A percentile compares a stretch with the other conserved stretches of the same genome.
These are phyloP conservation scores for Atherix ibis DNA, from an alignment of 2,888 invertebrate species.

Conservation along the genomic window DNA sequence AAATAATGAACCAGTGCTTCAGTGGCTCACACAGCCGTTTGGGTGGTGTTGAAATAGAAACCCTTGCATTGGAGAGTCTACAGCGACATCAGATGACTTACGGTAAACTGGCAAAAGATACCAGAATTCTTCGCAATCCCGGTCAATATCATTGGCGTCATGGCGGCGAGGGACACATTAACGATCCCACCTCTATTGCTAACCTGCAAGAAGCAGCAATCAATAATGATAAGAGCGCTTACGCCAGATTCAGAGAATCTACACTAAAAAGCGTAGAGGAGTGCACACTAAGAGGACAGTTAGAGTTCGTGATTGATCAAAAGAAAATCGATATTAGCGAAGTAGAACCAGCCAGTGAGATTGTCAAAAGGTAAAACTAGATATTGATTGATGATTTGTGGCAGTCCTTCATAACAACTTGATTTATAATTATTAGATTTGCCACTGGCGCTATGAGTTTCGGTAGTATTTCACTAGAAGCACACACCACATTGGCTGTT, in stretches of 20 bases:
- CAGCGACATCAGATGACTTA: slow-evolving; percentile 64
- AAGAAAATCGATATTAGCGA: slow-evolving; percentile 69
- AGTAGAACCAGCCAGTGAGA: slow-evolving; percentile 85
- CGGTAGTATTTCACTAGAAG: slow-evolving; percentile 91
- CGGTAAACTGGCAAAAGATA: slow-evolving; percentile 44
- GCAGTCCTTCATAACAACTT: too few species aligned
- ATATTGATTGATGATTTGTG: neutral
- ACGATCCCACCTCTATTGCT: slow-evolving; percentile 73
- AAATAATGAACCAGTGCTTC: slow-evolving; percentile 91
- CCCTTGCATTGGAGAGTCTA: slow-evolving; percentile 71
- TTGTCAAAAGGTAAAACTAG: slow-evolving; percentile 77
- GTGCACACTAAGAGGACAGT: slow-evolving; percentile 84
- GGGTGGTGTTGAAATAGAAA: slow-evolving; percentile 81
- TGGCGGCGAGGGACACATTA: slow-evolving; percentile 95
- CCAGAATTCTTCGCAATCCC: slow-evolving; percentile 57
- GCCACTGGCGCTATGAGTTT: slow-evolving; percentile 84
- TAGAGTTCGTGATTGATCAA: slow-evolving; percentile 65
- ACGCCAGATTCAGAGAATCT: slow-evolving; percentile 73
- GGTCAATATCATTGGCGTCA: slow-evolving; percentile 94
- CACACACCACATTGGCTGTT: slow-evolving; percentile 85
- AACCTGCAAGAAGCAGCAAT: slow-evolving; percentile 70
- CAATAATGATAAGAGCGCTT: slow-evolving; percentile 65
- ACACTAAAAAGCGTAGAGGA: slow-evolving; percentile 69
- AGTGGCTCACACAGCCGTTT: slow-evolving; percentile 54
- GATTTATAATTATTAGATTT: slow-evolving; percentile 18